A percentile compares a stretch with the other conserved stretches of the same genome.
Evolutionary conservation across 1,140 invertebrate species (phyloP).

Genomic region (Cryptotermes secundus): DNA sequence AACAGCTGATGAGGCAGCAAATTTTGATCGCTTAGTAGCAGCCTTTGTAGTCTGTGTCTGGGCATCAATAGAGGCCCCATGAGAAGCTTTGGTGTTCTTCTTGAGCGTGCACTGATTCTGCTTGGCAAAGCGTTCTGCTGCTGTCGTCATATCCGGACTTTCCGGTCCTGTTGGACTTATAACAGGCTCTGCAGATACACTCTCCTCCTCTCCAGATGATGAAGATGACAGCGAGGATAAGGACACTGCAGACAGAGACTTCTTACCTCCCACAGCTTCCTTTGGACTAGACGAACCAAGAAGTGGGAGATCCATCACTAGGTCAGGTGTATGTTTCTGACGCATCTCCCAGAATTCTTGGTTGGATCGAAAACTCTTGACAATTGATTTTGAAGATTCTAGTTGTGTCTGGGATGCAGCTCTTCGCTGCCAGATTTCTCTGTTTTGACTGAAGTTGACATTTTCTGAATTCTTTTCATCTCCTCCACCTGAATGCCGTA

Average conservation of each 20-base stretch:
- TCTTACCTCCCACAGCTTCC: slow-evolving; percentile 47
- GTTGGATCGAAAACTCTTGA: slow-evolving; percentile 41
- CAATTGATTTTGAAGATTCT: slow-evolving; percentile 41
- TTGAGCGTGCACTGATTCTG: slow-evolving; percentile 81
- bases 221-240: slow-evolving; percentile 35
- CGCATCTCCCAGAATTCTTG: slow-evolving; percentile 54
- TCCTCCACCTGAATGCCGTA: slow-evolving; percentile 46
- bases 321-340: slow-evolving; percentile 76
- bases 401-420: slow-evolving; percentile 57
- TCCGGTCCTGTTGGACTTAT: slow-evolving; percentile 52
- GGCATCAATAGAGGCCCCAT: slow-evolving; percentile 37
- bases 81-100: slow-evolving; percentile 63
- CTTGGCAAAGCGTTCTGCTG: slow-evolving; percentile 71
- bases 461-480: slow-evolving; percentile 35
- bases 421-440: slow-evolving; percentile 62
- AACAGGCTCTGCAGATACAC: slow-evolving; percentile 36
- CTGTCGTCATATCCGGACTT: slow-evolving; percentile 68
- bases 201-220: slow-evolving; percentile 40
- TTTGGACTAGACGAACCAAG: slow-evolving; percentile 49
- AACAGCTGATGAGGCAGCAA: slow-evolving; percentile 20
- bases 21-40: slow-evolving; percentile 33
- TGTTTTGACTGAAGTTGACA: slow-evolving; percentile 50
- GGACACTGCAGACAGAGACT: slow-evolving; percentile 43
- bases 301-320: slow-evolving; percentile 84
- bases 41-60: slow-evolving; percentile 41